phyloP scores from a whole-genome alignment of 2,797 vertebrate genomes.

The Crax fasciolata region DNA sequence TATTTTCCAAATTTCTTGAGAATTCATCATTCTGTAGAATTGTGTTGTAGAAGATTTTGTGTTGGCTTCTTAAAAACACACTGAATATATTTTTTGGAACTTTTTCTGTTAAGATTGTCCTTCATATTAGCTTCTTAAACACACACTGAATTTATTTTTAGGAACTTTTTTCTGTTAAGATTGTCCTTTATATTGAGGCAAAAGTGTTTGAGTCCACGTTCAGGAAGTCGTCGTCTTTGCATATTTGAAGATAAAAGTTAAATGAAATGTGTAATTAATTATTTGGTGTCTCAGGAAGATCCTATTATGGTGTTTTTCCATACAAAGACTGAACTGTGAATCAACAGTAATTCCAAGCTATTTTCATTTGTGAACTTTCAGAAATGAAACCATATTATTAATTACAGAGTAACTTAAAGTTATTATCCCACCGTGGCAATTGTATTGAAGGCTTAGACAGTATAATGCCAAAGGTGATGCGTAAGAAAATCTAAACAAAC shows the following conservation, averaged over 20 bases:
- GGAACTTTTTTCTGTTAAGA: background rate
- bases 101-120: background rate
- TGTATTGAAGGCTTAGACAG: background rate
- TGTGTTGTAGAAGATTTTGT: background rate
- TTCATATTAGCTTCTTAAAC: background rate
- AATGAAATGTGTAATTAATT: background rate
- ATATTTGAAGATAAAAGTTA: background rate
- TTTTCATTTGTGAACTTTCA: background rate
- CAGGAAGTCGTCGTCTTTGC: background rate
- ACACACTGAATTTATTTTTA: background rate
- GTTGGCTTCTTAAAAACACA: background rate
- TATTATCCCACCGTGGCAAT: background rate
- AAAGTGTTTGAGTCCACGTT: background rate
- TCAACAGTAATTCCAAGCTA: background rate
- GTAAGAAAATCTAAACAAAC: background rate
- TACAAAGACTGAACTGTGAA: background rate
- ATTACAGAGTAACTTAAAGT: background rate
- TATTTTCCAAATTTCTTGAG: background rate
- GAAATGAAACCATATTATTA: background rate
- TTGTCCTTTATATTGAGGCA: background rate
- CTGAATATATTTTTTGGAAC: background rate
- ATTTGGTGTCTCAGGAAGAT: background rate
- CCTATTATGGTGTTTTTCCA: background rate
- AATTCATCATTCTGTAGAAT: background rate
- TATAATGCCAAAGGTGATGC: background rate